Evolutionary conservation across 2,797 vertebrate species (phyloP), one percentile per base, ranked within the genome.

Genomic region (Lophius americanus): DNA sequence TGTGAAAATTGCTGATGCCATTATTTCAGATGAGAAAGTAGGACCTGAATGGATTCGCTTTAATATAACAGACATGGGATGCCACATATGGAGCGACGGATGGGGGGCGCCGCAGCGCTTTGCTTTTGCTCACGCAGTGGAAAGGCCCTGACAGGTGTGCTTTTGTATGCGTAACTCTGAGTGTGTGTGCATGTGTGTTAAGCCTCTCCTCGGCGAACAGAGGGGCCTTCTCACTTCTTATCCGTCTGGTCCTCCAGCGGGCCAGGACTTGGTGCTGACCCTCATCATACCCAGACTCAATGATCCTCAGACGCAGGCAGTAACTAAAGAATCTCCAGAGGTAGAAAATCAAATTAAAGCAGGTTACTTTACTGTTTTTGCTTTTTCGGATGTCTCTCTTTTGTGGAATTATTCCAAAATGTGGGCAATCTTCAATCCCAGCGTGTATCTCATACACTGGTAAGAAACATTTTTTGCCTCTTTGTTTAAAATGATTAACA

Each of bases 131-230:
- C 93, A 94, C 89, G 84, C 84, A 92, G 92, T 94, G 93, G 92
- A 94, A 94, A 93, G 86, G 83, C 88, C 85, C 89, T 91, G 91
- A 93, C 93, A 94, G 94, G 93, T 95, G 93, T 93, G 93, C 92
- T 89, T 94, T 95, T 95, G 93, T 94, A 81, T 81, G 75, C 75
- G 60, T 81, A 86, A 80, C 89, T 86, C 85, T 87, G 75, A 89
- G 89, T 57, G 72, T 79, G 71, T 61, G 70, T 78, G 71, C 70
- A 74, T 70, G 54, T 71, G 85, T 79, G 82, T 88, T 88, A 85
- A 87, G 85, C 79, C 64, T 76, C 71, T 79, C 57, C 69, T 70
- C 43, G 83, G 79, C 81, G 76, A 82, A 84, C 87, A 86, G 84
- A 91, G 81, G 83, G 89, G 83, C 88, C 90, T 91, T 90, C 85